phyloP scores from a whole-genome alignment of 2,888 invertebrate genomes.

The Hetaerina titia region DNA sequence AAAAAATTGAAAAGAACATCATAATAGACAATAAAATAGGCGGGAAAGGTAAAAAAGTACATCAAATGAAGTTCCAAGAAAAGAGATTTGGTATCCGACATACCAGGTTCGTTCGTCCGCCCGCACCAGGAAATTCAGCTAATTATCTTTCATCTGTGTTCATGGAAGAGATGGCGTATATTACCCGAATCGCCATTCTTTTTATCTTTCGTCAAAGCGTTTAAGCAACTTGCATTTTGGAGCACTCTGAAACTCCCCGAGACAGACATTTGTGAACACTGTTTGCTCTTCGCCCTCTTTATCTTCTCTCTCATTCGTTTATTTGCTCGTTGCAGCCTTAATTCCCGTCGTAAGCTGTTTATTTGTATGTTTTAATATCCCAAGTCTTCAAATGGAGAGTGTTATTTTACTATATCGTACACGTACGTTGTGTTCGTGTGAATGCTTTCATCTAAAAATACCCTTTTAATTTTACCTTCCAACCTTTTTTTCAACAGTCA shows the following conservation, averaged over 20 bases:
- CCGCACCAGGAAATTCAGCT: background rate
- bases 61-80: background rate
- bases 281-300: background rate
- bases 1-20: background rate
- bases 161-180: background rate
- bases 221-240: background rate
- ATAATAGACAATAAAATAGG: too few relatives aligned
- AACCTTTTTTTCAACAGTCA: too few relatives aligned
- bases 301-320: conserved; percentile 2
- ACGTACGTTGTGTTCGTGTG: too few relatives aligned
- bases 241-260: background rate
- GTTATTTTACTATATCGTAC: too few relatives aligned
- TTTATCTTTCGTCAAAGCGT: background rate
- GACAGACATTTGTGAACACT: background rate
- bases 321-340: background rate
- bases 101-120: background rate
- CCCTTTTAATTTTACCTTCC: too few relatives aligned
- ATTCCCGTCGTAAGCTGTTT: background rate
- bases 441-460: too few relatives aligned
- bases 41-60: background rate
- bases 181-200: background rate
- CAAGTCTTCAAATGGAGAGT: too few relatives aligned
- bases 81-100: background rate
- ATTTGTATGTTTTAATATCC: too few relatives aligned
- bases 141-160: background rate